Evolutionary conservation across 2,113 vertebrate species (phyloP), one percentile per base, ranked within the genome.

Genomic region (Tupaia tana): DNA sequence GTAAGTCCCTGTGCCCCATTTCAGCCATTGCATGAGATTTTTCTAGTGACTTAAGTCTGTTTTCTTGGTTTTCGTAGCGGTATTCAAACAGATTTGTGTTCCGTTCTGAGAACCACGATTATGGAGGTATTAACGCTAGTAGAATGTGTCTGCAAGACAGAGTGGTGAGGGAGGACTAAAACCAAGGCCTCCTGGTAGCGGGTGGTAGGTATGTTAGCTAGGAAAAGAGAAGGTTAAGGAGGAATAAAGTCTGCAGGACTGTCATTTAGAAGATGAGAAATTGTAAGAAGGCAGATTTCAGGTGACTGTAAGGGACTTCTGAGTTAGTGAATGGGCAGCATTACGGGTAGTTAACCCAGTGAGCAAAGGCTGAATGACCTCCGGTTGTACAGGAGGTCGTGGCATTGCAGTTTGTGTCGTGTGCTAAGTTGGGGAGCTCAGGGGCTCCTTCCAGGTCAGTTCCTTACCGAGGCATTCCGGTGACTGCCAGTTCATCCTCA

Each of bases 211-310:
- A 8, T 64, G 16, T 77, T 91, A 85, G 27, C 66, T 91, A 64
- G 34, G 73, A 64, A 88, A 75, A 93, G 73, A 70, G 67, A 69
- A 66, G 12, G 5, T 75, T 75, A 56, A 92, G 80, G 78, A 75
- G 43, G 54, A 78, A 56, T 63, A 25, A 59, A 69, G 13, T 63
- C 20, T 73, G 16, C 3, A 31, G 79, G 54, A 77, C 10, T 31
- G 18, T 69, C 16, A 10, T 95, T 91, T 86, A 70, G 67, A 89
- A 83, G 59, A 71, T 81, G 64, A 95, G 61, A 85, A 86, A 83
- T 58, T 75, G 25, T 69, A 84, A 94, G 81, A 89, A 25, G 59
- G 61, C 13, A 80, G 59, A 75, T 71, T 94, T 73, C 75, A 74
- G 77, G 79, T 78, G 75, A 96, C 18, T 59, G 14, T 25, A 73